Evolutionary conservation across 1,140 invertebrate genomes (phyloP), one percentile per base, ranked within the genome.

Genomic region (Cotesia vestalis): DNA sequence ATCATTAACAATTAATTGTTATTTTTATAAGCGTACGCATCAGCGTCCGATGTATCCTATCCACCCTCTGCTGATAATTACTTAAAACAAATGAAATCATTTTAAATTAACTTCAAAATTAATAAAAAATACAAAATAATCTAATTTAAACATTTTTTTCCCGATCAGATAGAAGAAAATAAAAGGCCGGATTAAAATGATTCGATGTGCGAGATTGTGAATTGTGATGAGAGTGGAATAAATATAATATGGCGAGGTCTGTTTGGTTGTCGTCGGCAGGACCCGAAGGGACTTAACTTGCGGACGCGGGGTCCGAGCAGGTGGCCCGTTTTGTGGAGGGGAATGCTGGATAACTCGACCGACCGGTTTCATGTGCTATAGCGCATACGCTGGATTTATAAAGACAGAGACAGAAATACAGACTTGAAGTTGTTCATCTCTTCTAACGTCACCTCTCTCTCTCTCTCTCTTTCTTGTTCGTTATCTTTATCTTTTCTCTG

Each of bases 1-100:
- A 82, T 78, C 78, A 80, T 82, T 79, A 84, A 83, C 78, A 80
- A 82, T 81, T 82, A 82, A 82, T 81, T 81, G 78, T 80, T 61
- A 82, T 78, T 78, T 77, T 79, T 81, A 80, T 81, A 79, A 81
- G 40, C 75, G 76, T 76, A 77, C 72, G 72, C 73, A 77, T 77
- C 59, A 75, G 75, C 67, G 51, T 72, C 64, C 71, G 20, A 66
- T 40, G 75, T 62, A 60, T 72, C 64, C 73, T 35, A 66, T 40
- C 57, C 55, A 73, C 68, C 71, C 61, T 73, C 73, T 60, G 62
- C 51, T 73, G 52, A 57, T 20, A 57, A 57, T 57, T 57, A 57
- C 27, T 27, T 27, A 2, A 27, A 27, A 27, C 27, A 27, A 27
- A 3, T 27, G 27, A 27, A 27, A 27, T 27, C 1, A 27, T 27